Percentiles rank a stretch among this genome's conserved stretches.
phyloP scores from a whole-genome alignment of 2,888 invertebrate genomes.

The Ephialtes manifestator region DNA sequence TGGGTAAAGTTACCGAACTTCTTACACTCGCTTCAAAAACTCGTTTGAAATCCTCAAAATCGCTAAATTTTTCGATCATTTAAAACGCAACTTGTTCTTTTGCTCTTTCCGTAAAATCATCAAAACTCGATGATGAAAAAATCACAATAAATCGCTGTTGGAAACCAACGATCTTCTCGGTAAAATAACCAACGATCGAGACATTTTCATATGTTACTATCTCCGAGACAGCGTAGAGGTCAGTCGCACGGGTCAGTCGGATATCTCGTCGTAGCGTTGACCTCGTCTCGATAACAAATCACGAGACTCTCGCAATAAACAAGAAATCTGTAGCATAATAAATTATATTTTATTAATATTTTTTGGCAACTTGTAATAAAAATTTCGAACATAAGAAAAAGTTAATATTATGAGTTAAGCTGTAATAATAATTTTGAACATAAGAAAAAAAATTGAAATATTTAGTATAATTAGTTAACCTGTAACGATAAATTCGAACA shows the following conservation, averaged over 20 bases:
- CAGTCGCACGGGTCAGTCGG: conserved; percentile 55
- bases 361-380: too few species aligned
- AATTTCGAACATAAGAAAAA: too few species aligned
- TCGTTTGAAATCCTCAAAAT: background rate
- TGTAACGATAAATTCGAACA: too few species aligned
- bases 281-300: conserved; percentile 49
- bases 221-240: conserved; percentile 32
- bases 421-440: background rate
- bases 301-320: conserved; percentile 26
- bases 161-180: background rate
- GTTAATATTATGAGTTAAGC: too few species aligned
- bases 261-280: conserved; percentile 59
- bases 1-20: conserved; percentile 17
- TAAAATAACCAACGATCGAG: conserved; percentile 18
- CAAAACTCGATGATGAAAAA: background rate
- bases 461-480: too few species aligned
- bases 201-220: conserved; percentile 18
- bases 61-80: background rate
- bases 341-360: too few species aligned
- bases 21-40: background rate
- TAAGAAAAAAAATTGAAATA: background rate
- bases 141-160: background rate
- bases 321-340: conserved; percentile 3
- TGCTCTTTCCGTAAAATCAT: background rate
- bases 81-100: background rate